phyloP scores from a whole-genome alignment of 2,888 invertebrate species.

The Hypsopygia costalis region DNA sequence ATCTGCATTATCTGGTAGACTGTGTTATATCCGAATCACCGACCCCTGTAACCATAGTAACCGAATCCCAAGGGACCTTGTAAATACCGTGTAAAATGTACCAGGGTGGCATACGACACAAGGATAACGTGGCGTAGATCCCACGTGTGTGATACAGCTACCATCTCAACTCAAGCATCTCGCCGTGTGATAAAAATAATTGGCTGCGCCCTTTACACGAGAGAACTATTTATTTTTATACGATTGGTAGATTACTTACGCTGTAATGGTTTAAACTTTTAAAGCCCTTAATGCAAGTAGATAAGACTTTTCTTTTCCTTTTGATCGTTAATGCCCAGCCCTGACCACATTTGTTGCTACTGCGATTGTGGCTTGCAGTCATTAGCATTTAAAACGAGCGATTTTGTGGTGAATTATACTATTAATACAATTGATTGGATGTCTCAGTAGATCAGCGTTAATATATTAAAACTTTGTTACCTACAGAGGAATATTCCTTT shows the following conservation, averaged over 20 bases:
- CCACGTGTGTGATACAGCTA: slow-evolving; percentile 16
- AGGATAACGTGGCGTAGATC: slow-evolving; percentile 25
- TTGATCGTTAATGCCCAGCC: slow-evolving; percentile 28
- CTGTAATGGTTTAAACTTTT: slow-evolving; percentile 23
- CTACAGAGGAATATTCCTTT: too few relatives aligned
- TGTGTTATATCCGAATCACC: too few relatives aligned
- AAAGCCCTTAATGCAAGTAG: slow-evolving; percentile 30
- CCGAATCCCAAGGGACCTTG: slow-evolving; percentile 55
- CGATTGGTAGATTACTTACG: slow-evolving; percentile 35
- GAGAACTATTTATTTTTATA: slow-evolving; percentile 40
- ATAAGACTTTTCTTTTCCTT: too few relatives aligned
- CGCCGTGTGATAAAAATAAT: slow-evolving; percentile 42
- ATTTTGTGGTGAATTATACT: slow-evolving; percentile 1
- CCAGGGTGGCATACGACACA: slow-evolving; percentile 47
- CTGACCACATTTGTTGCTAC: not conserved
- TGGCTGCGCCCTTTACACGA: slow-evolving; percentile 42
- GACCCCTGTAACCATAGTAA: slow-evolving; percentile 25
- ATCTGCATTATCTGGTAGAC: too few relatives aligned
- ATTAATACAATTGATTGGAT: not conserved
- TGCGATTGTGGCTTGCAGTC: slow-evolving; percentile 7
- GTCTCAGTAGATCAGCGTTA: not conserved
- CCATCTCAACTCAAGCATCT: slow-evolving; percentile 21
- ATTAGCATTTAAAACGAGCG: slow-evolving; percentile 6
- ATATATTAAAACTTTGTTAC: too few relatives aligned
- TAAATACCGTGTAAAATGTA: slow-evolving; percentile 66